These are phyloP conservation scores for Raillietiella orientalis DNA, from an alignment of 2,888 invertebrate species.

Conservation along the genomic window DNA sequence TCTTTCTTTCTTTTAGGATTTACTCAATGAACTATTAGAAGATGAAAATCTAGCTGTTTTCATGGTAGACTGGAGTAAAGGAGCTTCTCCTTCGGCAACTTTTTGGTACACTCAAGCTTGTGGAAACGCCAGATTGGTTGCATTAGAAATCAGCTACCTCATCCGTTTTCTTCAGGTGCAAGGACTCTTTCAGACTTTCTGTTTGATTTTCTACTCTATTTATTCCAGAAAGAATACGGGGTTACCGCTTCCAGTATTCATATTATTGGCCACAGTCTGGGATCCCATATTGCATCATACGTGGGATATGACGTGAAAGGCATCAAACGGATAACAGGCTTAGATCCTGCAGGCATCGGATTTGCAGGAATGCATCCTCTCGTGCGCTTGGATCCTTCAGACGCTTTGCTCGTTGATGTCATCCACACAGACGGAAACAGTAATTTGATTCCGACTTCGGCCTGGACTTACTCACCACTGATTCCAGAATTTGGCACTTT, in stretches of 20 bases:
- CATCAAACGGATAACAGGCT: slow-evolving; percentile 11
- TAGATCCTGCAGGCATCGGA: slow-evolving; percentile 13
- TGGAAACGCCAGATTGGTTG: slow-evolving; percentile 57
- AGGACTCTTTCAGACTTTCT: too few relatives aligned
- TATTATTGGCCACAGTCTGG: slow-evolving; percentile 42
- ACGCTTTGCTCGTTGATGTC: slow-evolving; percentile 11
- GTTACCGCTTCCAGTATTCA: slow-evolving; percentile 28
- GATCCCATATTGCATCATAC: slow-evolving; percentile 53
- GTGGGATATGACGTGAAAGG: slow-evolving; percentile 36
- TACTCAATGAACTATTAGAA: slow-evolving; percentile 33
- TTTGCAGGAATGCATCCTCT: slow-evolving; percentile 10
- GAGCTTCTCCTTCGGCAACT: slow-evolving; percentile 52
- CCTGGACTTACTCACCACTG: neutral
- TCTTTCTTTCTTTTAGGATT: slow-evolving; percentile 18
- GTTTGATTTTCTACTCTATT: too few relatives aligned
- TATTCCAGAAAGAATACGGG: slow-evolving; percentile 19
- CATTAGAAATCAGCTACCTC: slow-evolving; percentile 45
- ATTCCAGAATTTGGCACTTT: slow-evolving; percentile 33
- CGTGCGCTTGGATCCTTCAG: slow-evolving; percentile 11
- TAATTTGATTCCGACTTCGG: neutral
- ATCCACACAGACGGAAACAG: slow-evolving; percentile 12
- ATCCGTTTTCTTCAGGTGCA: slow-evolving; percentile 14
- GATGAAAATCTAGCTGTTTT: slow-evolving; percentile 37
- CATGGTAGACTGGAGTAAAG: slow-evolving; percentile 48
- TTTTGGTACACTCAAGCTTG: slow-evolving; percentile 79